Conservation (phyloP, 1,140 invertebrate genomes). For the Drosophila albomicans region DNA sequence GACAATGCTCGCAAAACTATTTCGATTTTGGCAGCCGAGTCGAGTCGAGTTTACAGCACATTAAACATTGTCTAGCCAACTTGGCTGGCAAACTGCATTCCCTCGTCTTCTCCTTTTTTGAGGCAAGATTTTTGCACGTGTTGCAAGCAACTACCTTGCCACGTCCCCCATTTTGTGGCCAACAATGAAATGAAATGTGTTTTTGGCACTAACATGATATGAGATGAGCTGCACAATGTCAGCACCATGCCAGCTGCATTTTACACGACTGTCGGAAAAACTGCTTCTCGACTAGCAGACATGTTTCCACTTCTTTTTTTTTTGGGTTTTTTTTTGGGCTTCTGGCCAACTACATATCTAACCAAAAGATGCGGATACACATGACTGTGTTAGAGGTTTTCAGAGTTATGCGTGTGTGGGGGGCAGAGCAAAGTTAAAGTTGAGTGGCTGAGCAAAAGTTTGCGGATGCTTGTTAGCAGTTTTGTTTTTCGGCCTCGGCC, state of each 20-base stretch:
- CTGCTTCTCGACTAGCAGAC: background rate
- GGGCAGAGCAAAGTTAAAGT: background rate
- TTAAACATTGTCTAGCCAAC: constrained; percentile 43
- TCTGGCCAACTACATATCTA: background rate
- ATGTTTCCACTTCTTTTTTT: background rate
- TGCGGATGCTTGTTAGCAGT: constrained; percentile 2
- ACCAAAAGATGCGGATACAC: background rate
- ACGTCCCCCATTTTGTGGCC: background rate
- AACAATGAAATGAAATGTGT: constrained; percentile 28
- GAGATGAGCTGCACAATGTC: constrained; percentile 12
- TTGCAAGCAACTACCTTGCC: background rate
- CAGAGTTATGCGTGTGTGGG: too few relatives aligned
- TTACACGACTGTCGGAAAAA: background rate
- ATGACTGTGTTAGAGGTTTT: background rate
- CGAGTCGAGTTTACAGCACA: constrained; percentile 52
- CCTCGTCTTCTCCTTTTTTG: too few relatives aligned
- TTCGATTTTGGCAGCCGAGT: constrained; percentile 46
- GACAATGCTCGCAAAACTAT: constrained; percentile 42
- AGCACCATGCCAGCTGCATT: background rate
- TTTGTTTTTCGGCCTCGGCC: constrained; percentile 1
- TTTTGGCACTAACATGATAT: constrained; percentile 13
- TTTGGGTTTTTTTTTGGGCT: too few relatives aligned
- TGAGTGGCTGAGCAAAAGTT: constrained; percentile 22
- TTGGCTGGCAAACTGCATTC: background rate
- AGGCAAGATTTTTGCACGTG: constrained; percentile 6